Evolutionary conservation across 2,113 vertebrate species (phyloP), one percentile per base, ranked within the genome.

Genomic region (Sisor rabdophorus): DNA sequence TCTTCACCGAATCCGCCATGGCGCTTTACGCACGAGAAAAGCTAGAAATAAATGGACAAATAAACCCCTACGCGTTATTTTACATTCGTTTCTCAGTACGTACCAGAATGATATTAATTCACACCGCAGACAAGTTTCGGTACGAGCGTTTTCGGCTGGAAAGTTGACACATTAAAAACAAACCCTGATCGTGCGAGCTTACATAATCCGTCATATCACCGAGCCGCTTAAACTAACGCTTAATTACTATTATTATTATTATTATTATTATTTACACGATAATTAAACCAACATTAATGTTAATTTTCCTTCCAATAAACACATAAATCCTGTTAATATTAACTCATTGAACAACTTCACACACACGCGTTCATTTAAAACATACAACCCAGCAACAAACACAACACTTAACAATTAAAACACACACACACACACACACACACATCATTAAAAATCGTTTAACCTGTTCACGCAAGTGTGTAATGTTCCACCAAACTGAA

Each of bases 1-100:
- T 87, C 80, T 87, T 89, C 81, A 93, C 91, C 3, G 91, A 87
- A 40, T 93, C 91, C 73, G 89, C 89, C 91, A 87, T 87, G 70
- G 53, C 56, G 20, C 72, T 48, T 74, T 74, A 50, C 32, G 53
- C 52, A 71, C 69, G 11, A 54, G 52, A 4, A 4, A 11, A 74
- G 73, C 59, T 12, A 55, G 1, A 44, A 28, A 12, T 28, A 40
- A 36, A 71, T 30, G 54, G 16, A 64, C 32, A 36, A 36, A 36
- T 36, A 36, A 36, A 36, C 32, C 32, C 17, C 54, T 22, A 36
- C 52, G 10, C 55, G 50, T 47, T 52, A 16, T 32, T 56, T 22
- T 48, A n/a, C 64, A 48, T 10, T 16, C 47, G 2, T 22, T 24
- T 2, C n/a, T 9, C 63, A 22, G 0, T 6, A 20, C 30, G 11